Percentiles rank a stretch among this genome's conserved stretches.
Conservation (phyloP, 2,888 invertebrate genomes). For the Nezara viridula region DNA sequence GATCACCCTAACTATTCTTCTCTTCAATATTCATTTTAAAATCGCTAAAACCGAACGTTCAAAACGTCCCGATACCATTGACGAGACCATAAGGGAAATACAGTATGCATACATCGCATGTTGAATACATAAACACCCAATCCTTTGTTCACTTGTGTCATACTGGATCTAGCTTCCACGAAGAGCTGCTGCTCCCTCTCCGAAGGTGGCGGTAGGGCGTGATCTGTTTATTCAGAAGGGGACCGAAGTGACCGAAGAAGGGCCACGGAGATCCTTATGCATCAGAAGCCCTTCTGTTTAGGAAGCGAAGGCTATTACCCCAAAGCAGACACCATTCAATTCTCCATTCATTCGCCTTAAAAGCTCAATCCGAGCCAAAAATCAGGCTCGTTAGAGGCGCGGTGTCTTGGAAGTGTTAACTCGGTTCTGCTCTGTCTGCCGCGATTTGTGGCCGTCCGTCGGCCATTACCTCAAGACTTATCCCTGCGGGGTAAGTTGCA, state of each 20-base stretch:
- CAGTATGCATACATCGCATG: neutral
- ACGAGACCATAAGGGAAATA: too few species aligned
- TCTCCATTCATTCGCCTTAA: neutral
- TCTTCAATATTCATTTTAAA: too few species aligned
- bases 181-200: neutral
- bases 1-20: too few species aligned
- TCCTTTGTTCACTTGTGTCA: neutral
- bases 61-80: too few species aligned
- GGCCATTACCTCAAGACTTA: neutral
- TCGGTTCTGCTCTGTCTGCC: neutral
- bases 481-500: neutral
- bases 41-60: too few species aligned
- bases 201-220: neutral
- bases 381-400: conserved; percentile 25
- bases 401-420: conserved; percentile 48
- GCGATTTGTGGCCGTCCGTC: neutral
- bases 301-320: conserved; percentile 32
- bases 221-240: conserved; percentile 42
- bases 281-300: conserved; percentile 12
- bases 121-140: neutral
- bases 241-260: neutral
- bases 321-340: conserved; percentile 14
- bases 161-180: neutral
- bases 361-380: conserved; percentile 31
- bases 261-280: neutral